phyloP scores from a whole-genome alignment of 2,888 invertebrate species.

The Harmothoe impar region DNA sequence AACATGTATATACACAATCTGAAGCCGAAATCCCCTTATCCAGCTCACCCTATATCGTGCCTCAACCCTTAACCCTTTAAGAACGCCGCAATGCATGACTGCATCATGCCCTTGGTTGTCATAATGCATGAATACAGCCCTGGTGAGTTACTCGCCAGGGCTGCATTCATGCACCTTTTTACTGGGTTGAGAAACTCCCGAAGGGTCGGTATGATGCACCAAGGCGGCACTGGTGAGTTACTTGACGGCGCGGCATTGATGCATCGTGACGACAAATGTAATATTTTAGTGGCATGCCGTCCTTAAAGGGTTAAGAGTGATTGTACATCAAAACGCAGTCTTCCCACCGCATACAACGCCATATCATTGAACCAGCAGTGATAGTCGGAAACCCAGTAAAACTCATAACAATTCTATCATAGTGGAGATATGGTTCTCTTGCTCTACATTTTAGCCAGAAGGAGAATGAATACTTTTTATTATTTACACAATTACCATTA shows the following conservation, averaged over 20 bases:
- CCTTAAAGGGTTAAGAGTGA: too few species aligned
- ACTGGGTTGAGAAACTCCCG: too few species aligned
- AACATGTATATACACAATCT: neutral
- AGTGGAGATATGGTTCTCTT: neutral
- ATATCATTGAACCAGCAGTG: constrained; percentile 53
- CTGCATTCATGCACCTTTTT: neutral
- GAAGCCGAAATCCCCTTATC: neutral
- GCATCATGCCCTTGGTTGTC: too few species aligned
- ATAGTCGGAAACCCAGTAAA: constrained; percentile 8
- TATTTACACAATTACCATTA: too few species aligned
- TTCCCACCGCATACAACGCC: neutral
- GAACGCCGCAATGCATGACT: neutral
- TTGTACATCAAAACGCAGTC: neutral
- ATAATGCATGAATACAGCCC: too few species aligned
- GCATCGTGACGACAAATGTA: too few species aligned
- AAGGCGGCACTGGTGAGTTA: too few species aligned
- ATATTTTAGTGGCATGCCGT: too few species aligned
- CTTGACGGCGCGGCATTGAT: too few species aligned
- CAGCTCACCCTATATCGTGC: neutral
- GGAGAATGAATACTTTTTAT: too few species aligned
- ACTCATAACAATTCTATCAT: neutral
- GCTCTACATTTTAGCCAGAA: neutral
- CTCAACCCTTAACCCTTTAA: neutral
- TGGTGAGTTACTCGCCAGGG: too few species aligned
- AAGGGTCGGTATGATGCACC: too few species aligned